Evolutionary conservation across 1,140 invertebrate genomes (phyloP).

Genomic region (Propsilocerus akamusi): DNA sequence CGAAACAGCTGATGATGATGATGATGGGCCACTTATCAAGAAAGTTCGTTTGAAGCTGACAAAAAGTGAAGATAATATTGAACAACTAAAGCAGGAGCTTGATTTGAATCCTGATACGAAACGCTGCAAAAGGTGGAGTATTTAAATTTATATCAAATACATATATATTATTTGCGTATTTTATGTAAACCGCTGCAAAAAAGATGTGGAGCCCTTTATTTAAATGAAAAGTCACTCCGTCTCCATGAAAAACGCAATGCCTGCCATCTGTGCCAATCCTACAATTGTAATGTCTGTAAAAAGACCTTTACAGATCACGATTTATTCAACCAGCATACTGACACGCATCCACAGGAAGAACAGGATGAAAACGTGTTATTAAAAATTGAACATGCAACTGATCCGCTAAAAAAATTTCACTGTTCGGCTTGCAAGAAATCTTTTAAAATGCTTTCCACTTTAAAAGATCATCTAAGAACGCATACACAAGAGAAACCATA

Average conservation of each 20-base stretch:
- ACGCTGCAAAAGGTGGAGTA: background rate
- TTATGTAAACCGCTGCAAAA: background rate
- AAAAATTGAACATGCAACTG: background rate
- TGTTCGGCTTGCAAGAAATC: constrained; percentile 11
- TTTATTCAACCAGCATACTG: constrained; percentile 11
- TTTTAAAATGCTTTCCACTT: constrained; percentile 30
- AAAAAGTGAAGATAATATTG: background rate
- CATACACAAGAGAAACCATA: constrained; percentile 26
- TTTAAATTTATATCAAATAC: background rate
- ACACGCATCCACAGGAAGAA: constrained; percentile 13
- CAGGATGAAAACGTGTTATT: constrained; percentile 10
- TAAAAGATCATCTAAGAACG: constrained; percentile 28
- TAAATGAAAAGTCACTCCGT: background rate
- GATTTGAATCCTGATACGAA: constrained; percentile 8
- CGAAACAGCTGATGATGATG: background rate
- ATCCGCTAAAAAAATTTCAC: constrained; percentile 5
- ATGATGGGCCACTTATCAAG: background rate
- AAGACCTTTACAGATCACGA: constrained; percentile 11
- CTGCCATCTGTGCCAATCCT: constrained; percentile 2
- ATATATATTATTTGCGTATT: background rate
- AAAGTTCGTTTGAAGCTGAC: background rate
- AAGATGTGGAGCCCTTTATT: background rate
- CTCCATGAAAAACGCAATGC: background rate
- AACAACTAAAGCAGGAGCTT: background rate
- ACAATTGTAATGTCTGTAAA: constrained; percentile 10